Evolutionary conservation across 1,140 invertebrate genomes (phyloP).

Genomic region (Bemisia tabaci): DNA sequence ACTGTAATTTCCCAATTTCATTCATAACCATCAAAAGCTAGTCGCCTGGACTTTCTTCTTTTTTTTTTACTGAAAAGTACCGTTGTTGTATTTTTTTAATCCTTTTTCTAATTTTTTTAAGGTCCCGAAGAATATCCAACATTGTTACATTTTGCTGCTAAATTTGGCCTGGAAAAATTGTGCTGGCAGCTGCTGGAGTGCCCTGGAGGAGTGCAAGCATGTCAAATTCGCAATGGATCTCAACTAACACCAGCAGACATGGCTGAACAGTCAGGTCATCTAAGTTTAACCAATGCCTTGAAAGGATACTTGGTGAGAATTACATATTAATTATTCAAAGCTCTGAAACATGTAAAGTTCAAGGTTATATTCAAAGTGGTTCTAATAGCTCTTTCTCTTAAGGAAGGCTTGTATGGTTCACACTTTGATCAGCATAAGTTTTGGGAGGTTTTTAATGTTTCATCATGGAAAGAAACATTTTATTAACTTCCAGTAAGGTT

Average conservation of each 20-base stretch:
- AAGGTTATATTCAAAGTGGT: no score
- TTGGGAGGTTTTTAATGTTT: no score
- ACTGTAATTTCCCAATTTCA: no score
- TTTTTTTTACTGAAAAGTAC: not conserved
- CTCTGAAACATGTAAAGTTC: no score
- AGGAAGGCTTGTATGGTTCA: not conserved
- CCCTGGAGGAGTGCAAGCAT: conserved; percentile 63
- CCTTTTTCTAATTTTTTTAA: conserved; percentile 22
- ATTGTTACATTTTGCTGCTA: conserved; percentile 71
- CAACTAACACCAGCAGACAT: conserved; percentile 65
- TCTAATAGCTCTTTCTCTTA: no score
- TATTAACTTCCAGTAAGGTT: no score
- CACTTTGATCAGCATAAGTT: no score
- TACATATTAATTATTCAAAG: no score
- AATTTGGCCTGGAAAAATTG: conserved; percentile 67
- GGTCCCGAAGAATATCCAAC: conserved; percentile 73
- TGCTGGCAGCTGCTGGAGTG: conserved; percentile 69
- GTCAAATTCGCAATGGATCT: conserved; percentile 59
- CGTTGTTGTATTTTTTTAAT: not conserved
- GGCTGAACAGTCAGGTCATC: conserved; percentile 55
- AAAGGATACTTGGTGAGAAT: conserved; percentile 53
- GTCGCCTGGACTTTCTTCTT: not conserved
- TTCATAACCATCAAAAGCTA: no score
- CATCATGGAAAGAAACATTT: no score
- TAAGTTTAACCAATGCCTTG: conserved; percentile 51